These are phyloP conservation scores for Lonchura striata DNA, from an alignment of 2,113 vertebrate genomes.

Conservation along the genomic window DNA sequence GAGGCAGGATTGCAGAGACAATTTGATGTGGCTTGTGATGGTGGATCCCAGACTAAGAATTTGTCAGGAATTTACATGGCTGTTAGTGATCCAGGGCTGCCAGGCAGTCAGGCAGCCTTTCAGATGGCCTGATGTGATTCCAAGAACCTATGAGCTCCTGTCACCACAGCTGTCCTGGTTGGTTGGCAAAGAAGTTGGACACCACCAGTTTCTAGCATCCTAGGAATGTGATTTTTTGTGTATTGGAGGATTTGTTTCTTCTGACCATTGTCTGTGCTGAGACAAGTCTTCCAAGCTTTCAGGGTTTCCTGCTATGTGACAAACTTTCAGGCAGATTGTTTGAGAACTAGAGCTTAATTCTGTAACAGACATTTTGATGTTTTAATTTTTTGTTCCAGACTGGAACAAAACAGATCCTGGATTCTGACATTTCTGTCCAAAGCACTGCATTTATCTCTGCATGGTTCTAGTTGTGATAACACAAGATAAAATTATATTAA, in stretches of 20 bases:
- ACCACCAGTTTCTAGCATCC: not conserved
- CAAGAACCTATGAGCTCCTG: not conserved
- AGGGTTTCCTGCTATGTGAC: not conserved
- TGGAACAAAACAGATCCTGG: not conserved
- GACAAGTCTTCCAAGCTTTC: not conserved
- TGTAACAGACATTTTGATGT: not conserved
- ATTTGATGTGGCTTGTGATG: not conserved
- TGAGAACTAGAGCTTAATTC: not conserved
- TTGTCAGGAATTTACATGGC: not conserved
- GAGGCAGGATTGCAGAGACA: not conserved
- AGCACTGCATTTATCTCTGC: not conserved
- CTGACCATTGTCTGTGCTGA: not conserved
- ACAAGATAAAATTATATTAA: not conserved
- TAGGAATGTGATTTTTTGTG: not conserved
- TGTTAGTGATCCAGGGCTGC: not conserved
- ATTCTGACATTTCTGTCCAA: not conserved
- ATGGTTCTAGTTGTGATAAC: not conserved
- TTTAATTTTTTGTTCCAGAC: not conserved
- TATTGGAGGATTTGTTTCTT: not conserved
- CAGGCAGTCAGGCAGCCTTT: not conserved
- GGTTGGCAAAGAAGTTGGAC: not conserved
- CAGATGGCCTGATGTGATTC: not conserved
- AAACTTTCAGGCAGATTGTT: not conserved
- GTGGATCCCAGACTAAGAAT: not conserved
- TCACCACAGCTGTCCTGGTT: not conserved